Percentiles rank a stretch among this genome's conserved stretches.
These are phyloP conservation scores for Catamblyrhynchus diadema DNA, from an alignment of 2,797 vertebrate genomes.

Conservation along the genomic window DNA sequence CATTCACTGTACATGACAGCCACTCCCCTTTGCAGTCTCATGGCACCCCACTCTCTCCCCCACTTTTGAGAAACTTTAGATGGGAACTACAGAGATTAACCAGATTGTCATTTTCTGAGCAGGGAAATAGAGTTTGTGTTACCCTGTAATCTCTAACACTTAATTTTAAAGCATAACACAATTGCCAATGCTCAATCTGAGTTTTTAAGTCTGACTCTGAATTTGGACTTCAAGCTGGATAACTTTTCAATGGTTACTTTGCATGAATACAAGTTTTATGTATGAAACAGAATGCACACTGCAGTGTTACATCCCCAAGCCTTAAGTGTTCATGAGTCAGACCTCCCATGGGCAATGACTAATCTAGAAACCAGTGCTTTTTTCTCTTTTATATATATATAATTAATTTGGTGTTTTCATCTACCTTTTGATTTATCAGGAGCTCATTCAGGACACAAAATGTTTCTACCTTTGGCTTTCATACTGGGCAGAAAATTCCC, in stretches of 20 bases:
- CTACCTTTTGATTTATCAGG: constrained; percentile 39
- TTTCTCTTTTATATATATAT: neutral
- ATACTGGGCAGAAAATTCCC: neutral
- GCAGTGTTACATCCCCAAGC: neutral
- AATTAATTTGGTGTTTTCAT: constrained; percentile 11
- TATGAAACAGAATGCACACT: neutral
- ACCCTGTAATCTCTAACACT: neutral
- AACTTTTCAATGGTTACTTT: neutral
- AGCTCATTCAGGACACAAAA: neutral
- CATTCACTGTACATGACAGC: neutral
- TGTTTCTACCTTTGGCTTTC: constrained; percentile 21
- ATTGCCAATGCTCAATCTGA: neutral
- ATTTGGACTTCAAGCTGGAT: neutral
- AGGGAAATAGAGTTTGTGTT: neutral
- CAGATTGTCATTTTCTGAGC: neutral
- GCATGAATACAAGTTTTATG: neutral
- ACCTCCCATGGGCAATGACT: constrained; percentile 36
- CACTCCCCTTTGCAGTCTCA: neutral
- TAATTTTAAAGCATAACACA: neutral
- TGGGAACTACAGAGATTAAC: neutral
- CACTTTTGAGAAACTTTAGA: neutral
- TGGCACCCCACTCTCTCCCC: neutral
- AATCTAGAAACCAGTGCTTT: neutral
- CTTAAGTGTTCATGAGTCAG: constrained; percentile 6
- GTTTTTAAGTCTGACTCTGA: neutral